Percentiles rank a stretch among this genome's conserved stretches.
Conservation (phyloP, 1,140 invertebrate genomes). For the Pachyrhynchus sulphureomaculatus region DNA sequence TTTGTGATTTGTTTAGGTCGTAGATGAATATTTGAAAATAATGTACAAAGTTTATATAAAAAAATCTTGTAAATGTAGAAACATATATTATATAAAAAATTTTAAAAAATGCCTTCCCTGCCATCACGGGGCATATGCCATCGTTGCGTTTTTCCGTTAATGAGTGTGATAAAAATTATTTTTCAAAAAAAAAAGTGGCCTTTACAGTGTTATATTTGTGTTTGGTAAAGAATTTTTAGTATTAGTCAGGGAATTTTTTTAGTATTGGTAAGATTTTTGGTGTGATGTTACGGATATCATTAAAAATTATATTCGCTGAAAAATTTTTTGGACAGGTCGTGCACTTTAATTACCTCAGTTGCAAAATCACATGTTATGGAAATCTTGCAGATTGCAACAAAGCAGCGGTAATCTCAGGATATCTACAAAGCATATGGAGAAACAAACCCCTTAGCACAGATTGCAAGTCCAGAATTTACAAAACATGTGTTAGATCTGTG, state of each 20-base stretch:
- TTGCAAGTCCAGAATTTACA: no score
- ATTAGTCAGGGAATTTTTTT: constrained; percentile 29
- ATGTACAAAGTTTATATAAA: constrained; percentile 55
- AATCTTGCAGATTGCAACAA: no score
- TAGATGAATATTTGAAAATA: constrained; percentile 46
- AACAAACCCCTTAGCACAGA: no score
- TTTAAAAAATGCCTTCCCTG: constrained; percentile 52
- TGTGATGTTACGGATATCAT: no score
- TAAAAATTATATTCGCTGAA: no score
- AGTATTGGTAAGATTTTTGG: constrained; percentile 20
- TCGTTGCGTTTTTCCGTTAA: constrained; percentile 42
- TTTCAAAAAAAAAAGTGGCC: constrained; percentile 43
- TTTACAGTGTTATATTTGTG: constrained; percentile 39
- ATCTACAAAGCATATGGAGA: no score
- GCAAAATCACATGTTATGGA: no score
- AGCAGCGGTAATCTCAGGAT: no score
- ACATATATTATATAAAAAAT: constrained; percentile 45
- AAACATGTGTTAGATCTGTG: no score
- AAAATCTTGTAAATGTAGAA: constrained; percentile 51
- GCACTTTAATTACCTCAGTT: no score
- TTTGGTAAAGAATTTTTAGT: constrained; percentile 32
- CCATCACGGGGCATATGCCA: constrained; percentile 50
- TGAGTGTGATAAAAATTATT: constrained; percentile 38
- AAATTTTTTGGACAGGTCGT: no score
- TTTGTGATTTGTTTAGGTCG: constrained; percentile 52